Conservation (phyloP, 2,888 invertebrate genomes). For the Torymus auratus region DNA sequence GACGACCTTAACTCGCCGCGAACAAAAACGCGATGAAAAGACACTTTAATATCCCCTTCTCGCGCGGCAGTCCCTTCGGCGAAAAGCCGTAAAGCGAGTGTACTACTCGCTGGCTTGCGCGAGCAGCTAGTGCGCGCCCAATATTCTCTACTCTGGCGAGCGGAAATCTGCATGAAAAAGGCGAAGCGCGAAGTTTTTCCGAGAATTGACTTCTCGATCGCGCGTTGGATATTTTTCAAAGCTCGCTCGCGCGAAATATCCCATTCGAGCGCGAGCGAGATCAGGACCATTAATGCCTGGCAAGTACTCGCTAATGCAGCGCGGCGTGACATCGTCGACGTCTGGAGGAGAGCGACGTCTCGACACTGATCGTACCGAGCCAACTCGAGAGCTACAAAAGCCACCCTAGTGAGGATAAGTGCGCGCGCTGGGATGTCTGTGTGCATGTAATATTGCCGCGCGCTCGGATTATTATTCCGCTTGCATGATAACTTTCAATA, state of each 20-base stretch:
- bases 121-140: not conserved
- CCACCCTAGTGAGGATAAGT: not conserved
- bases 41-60: conserved; percentile 35
- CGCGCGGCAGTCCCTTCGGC: conserved; percentile 22
- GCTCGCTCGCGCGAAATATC: conserved; percentile 4
- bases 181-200: conserved; percentile 7
- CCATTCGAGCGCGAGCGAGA: not conserved
- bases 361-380: too few species aligned
- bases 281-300: conserved; percentile 36
- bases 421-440: not conserved
- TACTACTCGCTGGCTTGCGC: not conserved
- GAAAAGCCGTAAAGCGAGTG: conserved; percentile 37
- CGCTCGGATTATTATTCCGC: conserved; percentile 29
- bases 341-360: not conserved
- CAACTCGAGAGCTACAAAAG: conserved; percentile 5
- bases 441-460: not conserved
- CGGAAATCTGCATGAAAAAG: conserved; percentile 41
- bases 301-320: conserved; percentile 33
- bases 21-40: conserved; percentile 26
- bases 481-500: conserved; percentile 25
- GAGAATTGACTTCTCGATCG: conserved; percentile 12
- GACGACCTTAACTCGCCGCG: conserved; percentile 22
- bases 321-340: not conserved
- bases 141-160: not conserved
- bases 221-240: conserved; percentile 33